Evolutionary conservation across 2,888 invertebrate genomes (phyloP), one percentile per base, ranked within the genome.

Genomic region (Eupithecia abbreviata): DNA sequence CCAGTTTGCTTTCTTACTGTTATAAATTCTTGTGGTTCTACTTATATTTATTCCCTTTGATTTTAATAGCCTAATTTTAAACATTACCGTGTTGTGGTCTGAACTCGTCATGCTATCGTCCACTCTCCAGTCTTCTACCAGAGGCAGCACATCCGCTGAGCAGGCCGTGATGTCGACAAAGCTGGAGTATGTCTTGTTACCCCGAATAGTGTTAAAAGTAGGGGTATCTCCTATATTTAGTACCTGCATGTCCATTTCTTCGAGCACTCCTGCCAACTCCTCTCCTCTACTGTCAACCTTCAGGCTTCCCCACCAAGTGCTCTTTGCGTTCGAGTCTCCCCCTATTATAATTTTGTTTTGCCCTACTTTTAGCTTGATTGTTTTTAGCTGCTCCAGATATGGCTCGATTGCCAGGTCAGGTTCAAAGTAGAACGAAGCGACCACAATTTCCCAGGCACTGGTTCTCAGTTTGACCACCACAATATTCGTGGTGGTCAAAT

Each of bases 41-140:
- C 4, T 43, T 6, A 72, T 73, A 12, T 41, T 12, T 55, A 58
- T 15, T 6, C 78, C 79, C 45, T 74, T 74, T 41, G 76, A 10
- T 75, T 72, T 82, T 15, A n/a, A 0, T 4, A 81, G 0, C 0
- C 62, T 77, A 0, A 86, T 62, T 7, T 77, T 72, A 15, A 85
- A 85, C 0, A 45, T n/a, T 0, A 87, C 83, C 0, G 73, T 77
- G 62, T 83, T 83, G 73, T 83, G 84, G 77, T 83, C 83, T 12
- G 83, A 82, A 76, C 80, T 83, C 45, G 71, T 70, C 30, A 70
- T 18, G 42, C 30, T n/a, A 0, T 18, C 41, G 3, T 41, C 51
- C 6, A 66, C 65, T 1, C 30, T 66, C 66, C 66, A 66, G 41
- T 71, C 51, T 42, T 71, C 71, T 6, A 73, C 49, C 51, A 66